Conservation (phyloP, 2,797 vertebrate genomes). For the Galago senegalensis region DNA sequence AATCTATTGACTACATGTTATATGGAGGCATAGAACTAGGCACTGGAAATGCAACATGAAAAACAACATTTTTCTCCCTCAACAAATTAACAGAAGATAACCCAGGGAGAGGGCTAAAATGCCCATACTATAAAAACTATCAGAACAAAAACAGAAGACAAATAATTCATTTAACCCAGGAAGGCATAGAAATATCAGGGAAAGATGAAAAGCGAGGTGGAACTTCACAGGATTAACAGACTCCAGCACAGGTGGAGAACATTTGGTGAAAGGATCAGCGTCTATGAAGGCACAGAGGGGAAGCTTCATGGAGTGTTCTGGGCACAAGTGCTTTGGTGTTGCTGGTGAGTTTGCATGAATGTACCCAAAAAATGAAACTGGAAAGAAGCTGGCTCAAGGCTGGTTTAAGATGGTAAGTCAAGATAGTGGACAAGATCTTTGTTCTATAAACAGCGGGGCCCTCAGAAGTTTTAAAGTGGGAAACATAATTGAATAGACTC, state of each 20-base stretch:
- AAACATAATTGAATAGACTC: neutral
- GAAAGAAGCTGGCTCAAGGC: neutral
- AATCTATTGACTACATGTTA: neutral
- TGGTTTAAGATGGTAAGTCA: neutral
- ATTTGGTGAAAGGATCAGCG: neutral
- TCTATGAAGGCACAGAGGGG: neutral
- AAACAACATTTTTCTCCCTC: neutral
- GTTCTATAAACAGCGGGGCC: neutral
- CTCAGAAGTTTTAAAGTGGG: neutral
- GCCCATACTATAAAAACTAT: neutral
- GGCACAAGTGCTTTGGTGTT: neutral
- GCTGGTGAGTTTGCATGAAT: neutral
- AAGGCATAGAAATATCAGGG: neutral
- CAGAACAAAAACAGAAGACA: neutral
- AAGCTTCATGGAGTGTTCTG: neutral
- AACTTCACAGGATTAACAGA: neutral
- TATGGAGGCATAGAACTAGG: neutral
- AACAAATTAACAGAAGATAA: neutral
- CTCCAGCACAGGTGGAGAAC: neutral
- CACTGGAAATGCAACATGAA: neutral
- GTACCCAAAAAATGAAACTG: neutral
- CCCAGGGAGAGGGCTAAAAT: neutral
- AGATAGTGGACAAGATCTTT: neutral
- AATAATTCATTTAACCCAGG: neutral
- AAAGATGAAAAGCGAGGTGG: neutral